Percentiles rank a stretch among this genome's conserved stretches.
These are phyloP conservation scores for Aegypius monachus DNA, from an alignment of 2,113 vertebrate genomes.

Conservation along the genomic window DNA sequence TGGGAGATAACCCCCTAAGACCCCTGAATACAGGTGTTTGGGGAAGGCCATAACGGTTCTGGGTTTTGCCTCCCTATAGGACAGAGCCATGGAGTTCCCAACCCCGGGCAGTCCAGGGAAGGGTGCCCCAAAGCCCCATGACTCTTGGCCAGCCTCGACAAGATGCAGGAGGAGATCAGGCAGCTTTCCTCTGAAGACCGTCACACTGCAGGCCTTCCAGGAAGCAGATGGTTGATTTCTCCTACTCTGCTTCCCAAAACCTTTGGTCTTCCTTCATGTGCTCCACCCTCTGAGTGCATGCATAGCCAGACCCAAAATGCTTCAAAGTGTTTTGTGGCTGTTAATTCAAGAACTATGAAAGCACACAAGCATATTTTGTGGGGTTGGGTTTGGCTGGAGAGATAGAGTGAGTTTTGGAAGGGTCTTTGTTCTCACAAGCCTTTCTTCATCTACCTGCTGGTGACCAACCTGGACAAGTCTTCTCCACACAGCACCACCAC, in stretches of 20 bases:
- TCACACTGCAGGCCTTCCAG: not conserved
- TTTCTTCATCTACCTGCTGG: not conserved
- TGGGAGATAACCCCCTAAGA: not conserved
- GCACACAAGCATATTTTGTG: rapidly evolving
- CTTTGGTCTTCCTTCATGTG: not conserved
- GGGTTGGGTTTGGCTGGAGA: not conserved
- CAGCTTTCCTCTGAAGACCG: not conserved
- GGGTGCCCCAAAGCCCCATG: not conserved
- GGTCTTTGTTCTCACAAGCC: not conserved
- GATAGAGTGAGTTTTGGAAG: not conserved
- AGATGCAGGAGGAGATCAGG: not conserved
- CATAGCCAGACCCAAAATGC: not conserved
- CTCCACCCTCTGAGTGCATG: not conserved
- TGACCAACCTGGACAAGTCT: not conserved
- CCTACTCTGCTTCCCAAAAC: not conserved
- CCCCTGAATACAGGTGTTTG: not conserved
- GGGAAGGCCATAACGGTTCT: not conserved
- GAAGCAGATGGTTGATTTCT: not conserved
- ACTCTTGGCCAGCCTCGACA: not conserved
- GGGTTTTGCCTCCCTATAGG: not conserved
- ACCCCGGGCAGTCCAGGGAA: rapidly evolving
- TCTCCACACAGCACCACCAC: not conserved
- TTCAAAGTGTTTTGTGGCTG: not conserved
- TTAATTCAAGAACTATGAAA: not conserved
- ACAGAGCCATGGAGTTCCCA: not conserved